Conservation (phyloP, 2,113 vertebrate species). For the Meriones unguiculatus region DNA sequence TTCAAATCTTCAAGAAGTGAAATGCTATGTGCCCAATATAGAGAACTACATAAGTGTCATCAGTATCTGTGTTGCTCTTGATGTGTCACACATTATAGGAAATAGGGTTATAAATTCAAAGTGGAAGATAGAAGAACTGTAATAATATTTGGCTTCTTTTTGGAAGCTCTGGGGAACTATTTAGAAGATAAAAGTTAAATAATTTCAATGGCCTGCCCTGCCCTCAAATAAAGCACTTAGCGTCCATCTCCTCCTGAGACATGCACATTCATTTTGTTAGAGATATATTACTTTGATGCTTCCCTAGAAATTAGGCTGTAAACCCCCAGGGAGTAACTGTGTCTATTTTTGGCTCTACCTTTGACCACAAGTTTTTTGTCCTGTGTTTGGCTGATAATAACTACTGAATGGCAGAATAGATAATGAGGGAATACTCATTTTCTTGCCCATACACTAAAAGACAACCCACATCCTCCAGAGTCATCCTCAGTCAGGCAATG, state of each 20-base stretch:
- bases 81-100: background rate
- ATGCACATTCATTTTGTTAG: background rate
- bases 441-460: background rate
- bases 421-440: background rate
- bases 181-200: constrained; percentile 42
- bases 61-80: background rate
- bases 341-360: constrained; percentile 41
- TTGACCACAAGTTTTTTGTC: background rate
- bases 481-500: background rate
- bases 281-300: background rate
- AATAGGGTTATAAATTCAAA: background rate
- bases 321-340: background rate
- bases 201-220: constrained; percentile 29
- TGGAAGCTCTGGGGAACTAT: background rate
- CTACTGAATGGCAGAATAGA: background rate
- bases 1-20: background rate
- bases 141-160: constrained; percentile 32
- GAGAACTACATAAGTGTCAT: background rate
- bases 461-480: background rate
- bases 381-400: background rate
- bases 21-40: background rate
- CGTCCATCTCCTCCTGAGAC: background rate
- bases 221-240: constrained; percentile 33
- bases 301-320: constrained; percentile 60
- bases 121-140: background rate